Percentiles rank a stretch among this genome's conserved stretches.
phyloP scores from a whole-genome alignment of 2,113 vertebrate species.

The Alces alces region DNA sequence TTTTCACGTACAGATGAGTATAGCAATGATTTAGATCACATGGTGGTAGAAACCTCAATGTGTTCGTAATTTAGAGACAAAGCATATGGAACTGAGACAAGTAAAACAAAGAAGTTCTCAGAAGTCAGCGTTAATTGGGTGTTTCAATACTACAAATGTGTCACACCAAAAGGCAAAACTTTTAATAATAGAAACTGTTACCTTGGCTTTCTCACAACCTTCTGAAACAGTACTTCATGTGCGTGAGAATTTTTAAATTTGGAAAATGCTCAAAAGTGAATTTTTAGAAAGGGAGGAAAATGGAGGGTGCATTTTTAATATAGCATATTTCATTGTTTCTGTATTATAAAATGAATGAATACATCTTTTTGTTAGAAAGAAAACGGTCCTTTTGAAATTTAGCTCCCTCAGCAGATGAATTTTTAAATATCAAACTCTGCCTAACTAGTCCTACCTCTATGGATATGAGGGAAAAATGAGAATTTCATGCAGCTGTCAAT shows the following conservation, averaged over 20 bases:
- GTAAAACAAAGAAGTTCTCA: constrained; percentile 45
- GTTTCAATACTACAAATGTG: constrained; percentile 39
- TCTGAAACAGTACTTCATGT: constrained; percentile 36
- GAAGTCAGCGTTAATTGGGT: constrained; percentile 42
- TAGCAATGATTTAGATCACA: not conserved
- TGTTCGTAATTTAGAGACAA: constrained; percentile 23
- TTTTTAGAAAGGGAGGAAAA: constrained; percentile 49
- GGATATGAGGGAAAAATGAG: not conserved
- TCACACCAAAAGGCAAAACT: constrained; percentile 40
- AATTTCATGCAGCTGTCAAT: constrained; percentile 39
- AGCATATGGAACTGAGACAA: constrained; percentile 38
- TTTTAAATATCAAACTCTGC: constrained; percentile 48
- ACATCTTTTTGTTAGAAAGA: constrained; percentile 26
- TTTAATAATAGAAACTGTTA: constrained; percentile 55
- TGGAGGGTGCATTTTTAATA: constrained; percentile 19
- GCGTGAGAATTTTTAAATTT: constrained; percentile 40
- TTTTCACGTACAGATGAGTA: constrained; percentile 5
- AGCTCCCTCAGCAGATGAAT: constrained; percentile 16
- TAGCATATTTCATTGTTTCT: constrained; percentile 39
- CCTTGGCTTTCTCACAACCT: constrained; percentile 33
- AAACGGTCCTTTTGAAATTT: constrained; percentile 31
- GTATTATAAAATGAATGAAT: not conserved
- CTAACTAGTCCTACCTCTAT: not conserved
- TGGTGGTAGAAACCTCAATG: constrained; percentile 4
- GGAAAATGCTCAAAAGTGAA: constrained; percentile 45